Conservation (phyloP, 2,113 vertebrate species). For the Poeciliopsis retropinna region DNA sequence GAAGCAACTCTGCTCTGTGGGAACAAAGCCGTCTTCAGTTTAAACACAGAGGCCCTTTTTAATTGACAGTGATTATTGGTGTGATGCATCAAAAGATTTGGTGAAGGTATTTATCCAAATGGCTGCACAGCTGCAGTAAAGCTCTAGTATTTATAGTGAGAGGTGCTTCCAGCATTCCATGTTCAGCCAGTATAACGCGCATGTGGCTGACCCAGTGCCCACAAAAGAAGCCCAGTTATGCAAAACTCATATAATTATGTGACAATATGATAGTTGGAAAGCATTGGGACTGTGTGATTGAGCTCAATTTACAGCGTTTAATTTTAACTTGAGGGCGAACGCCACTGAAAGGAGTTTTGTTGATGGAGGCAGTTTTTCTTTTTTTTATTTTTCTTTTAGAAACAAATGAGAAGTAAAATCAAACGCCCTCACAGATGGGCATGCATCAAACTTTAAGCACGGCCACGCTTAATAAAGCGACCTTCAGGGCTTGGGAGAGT, state of each 20-base stretch:
- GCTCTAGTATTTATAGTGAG: background rate
- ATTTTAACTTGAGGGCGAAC: background rate
- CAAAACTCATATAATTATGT: background rate
- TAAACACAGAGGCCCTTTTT: background rate
- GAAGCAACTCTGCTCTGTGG: slow-evolving; percentile 23
- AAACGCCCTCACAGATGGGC: background rate
- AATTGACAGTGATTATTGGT: slow-evolving; percentile 10
- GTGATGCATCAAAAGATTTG: slow-evolving; percentile 5
- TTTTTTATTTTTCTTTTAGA: background rate
- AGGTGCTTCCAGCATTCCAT: background rate
- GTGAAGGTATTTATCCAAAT: slow-evolving; percentile 13
- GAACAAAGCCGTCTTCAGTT: slow-evolving; percentile 26
- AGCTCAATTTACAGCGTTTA: background rate
- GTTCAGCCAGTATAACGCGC: background rate
- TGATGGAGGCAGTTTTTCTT: background rate
- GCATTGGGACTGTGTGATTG: background rate
- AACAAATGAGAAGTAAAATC: background rate
- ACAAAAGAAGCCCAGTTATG: background rate
- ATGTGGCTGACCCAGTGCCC: background rate
- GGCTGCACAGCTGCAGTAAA: background rate
- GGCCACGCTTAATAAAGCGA: slow-evolving; percentile 11
- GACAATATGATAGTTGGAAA: background rate
- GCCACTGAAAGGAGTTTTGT: background rate
- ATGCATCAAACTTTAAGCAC: background rate
- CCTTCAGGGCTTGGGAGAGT: slow-evolving; percentile 28